phyloP scores from a whole-genome alignment of 2,113 vertebrate species.

The Ophiodon elongatus region DNA sequence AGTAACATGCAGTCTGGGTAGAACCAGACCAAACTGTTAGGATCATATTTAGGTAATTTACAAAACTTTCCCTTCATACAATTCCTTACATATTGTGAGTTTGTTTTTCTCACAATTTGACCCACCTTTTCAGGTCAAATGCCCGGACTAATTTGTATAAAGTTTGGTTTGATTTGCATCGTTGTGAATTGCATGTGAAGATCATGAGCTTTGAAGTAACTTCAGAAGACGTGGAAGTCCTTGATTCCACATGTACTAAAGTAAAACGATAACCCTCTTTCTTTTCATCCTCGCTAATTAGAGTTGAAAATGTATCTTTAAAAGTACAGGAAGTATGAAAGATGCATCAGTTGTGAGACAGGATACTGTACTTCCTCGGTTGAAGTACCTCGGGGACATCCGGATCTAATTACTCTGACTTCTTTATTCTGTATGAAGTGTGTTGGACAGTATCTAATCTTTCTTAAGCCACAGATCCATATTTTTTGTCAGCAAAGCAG shows the following conservation, averaged over 20 bases:
- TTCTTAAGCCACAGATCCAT: slow-evolving; percentile 22
- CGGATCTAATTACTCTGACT: slow-evolving; percentile 16
- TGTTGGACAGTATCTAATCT: slow-evolving; percentile 35
- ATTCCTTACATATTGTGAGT: no score
- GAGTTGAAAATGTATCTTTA: slow-evolving; percentile 3
- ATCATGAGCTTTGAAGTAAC: background rate
- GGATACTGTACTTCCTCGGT: slow-evolving; percentile 3
- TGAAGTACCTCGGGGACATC: slow-evolving; percentile 8
- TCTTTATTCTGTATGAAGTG: slow-evolving; percentile 11
- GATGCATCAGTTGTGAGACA: slow-evolving; percentile 13
- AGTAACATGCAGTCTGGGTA: no score
- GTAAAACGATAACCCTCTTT: background rate
- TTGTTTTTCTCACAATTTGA: no score
- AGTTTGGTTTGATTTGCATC: background rate
- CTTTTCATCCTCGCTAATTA: background rate
- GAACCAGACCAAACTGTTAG: no score
- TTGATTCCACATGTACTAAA: background rate
- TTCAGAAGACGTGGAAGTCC: background rate
- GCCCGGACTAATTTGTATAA: background rate
- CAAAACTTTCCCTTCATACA: no score
- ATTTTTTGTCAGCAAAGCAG: slow-evolving; percentile 7
- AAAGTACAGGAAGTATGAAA: slow-evolving; percentile 14
- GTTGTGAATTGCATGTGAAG: background rate
- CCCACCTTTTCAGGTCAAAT: background rate
- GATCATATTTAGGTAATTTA: no score